These are phyloP conservation scores for Plutella xylostella DNA, from an alignment of 2,888 invertebrate genomes.

Conservation along the genomic window DNA sequence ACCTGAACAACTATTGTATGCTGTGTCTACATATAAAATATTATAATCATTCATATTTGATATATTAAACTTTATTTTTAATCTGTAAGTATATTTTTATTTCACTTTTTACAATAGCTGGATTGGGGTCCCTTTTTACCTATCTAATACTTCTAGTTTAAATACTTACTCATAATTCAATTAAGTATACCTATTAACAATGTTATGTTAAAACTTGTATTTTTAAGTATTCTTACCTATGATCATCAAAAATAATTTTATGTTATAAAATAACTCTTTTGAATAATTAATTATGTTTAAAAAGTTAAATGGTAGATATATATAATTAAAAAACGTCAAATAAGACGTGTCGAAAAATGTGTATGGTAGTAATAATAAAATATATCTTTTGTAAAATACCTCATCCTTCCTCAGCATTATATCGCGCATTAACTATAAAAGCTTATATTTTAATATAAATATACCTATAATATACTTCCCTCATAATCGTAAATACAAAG, in stretches of 20 bases:
- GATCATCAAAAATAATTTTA: not conserved
- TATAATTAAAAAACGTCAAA: conserved; percentile 15
- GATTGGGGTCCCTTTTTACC: conserved; percentile 44
- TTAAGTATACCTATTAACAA: not conserved
- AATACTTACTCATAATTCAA: not conserved
- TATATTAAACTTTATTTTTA: conserved; percentile 15
- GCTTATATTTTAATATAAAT: conserved; percentile 15
- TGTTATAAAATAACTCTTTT: not conserved
- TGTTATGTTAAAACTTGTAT: not conserved
- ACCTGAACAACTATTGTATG: not conserved
- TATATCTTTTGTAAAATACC: conserved; percentile 36
- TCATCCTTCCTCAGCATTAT: conserved; percentile 7
- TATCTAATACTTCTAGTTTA: conserved; percentile 7
- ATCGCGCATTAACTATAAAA: not conserved
- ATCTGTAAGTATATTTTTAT: conserved; percentile 10
- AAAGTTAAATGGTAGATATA: not conserved
- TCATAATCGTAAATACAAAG: conserved; percentile 20
- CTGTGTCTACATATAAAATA: not conserved
- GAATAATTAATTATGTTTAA: not conserved
- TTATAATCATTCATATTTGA: conserved; percentile 40
- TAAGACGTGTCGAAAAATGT: conserved; percentile 43
- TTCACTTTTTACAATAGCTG: conserved; percentile 39
- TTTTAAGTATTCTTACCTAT: not conserved
- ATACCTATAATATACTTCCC: conserved; percentile 24
- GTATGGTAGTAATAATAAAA: conserved; percentile 57